Conservation (phyloP, 2,797 vertebrate species). For the Myoxocephalus aenaeus region DNA sequence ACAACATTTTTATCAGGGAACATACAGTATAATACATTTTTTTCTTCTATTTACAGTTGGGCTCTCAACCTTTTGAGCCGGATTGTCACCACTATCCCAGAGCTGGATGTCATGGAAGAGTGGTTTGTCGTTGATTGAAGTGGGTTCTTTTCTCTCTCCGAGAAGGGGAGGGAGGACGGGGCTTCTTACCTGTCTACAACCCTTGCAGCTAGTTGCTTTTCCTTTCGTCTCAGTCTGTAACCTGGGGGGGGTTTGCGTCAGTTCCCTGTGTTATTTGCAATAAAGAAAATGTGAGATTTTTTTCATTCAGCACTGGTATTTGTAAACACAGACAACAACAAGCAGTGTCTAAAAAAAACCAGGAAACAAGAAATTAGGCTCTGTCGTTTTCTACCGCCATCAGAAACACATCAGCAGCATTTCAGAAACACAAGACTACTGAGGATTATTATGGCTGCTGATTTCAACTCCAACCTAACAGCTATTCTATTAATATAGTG, state of each 20-base stretch:
- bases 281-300: slow-evolving; percentile 1
- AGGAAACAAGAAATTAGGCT: background rate
- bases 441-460: background rate
- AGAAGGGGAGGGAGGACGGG: background rate
- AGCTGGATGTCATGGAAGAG: slow-evolving; percentile 37
- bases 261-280: slow-evolving; percentile 7
- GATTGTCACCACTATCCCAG: slow-evolving; percentile 33
- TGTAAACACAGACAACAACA: background rate
- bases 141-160: background rate
- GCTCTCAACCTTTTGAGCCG: slow-evolving; percentile 5
- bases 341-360: background rate
- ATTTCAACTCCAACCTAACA: background rate
- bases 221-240: background rate
- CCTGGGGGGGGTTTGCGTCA: slow-evolving; percentile 3
- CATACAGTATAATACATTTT: background rate
- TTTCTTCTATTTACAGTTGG: background rate
- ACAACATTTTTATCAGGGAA: slow-evolving; percentile 1
- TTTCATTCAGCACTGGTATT: background rate
- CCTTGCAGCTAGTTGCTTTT: slow-evolving; percentile 16
- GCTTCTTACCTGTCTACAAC: slow-evolving; percentile 4
- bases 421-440: background rate
- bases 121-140: slow-evolving; percentile 37
- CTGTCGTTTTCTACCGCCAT: background rate
- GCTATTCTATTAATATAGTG: background rate
- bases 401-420: background rate